Percentiles rank a stretch among this genome's conserved stretches.
Evolutionary conservation across 2,797 vertebrate species (phyloP).

Genomic region (Melanotaenia parkinsoni): DNA sequence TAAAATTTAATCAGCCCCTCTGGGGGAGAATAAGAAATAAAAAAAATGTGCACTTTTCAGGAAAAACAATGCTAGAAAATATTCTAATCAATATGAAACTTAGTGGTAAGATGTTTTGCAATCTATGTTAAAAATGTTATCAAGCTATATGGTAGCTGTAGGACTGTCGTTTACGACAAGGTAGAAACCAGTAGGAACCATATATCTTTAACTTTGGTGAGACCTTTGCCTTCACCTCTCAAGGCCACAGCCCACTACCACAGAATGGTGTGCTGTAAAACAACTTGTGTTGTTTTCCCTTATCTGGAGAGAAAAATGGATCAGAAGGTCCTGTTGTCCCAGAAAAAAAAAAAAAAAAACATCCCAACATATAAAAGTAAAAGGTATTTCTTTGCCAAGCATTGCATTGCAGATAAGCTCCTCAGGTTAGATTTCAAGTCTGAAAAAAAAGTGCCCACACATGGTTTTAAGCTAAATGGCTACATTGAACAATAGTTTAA

Average conservation of each 20-base stretch:
- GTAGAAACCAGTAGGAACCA: no score
- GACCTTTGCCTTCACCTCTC: no score
- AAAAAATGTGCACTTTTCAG: background rate
- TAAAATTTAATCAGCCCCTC: conserved; percentile 51
- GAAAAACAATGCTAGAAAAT: no score
- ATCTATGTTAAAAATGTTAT: background rate
- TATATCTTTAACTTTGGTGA: no score
- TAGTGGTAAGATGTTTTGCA: background rate
- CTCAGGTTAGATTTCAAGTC: background rate
- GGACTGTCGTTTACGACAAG: background rate
- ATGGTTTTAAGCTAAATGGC: background rate
- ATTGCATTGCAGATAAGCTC: background rate
- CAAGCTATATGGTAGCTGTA: conserved; percentile 3
- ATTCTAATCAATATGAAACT: background rate
- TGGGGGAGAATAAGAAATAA: conserved; percentile 39
- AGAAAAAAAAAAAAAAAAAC: background rate
- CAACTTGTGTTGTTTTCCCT: background rate
- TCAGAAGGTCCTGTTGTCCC: background rate
- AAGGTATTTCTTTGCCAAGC: background rate
- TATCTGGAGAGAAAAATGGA: background rate
- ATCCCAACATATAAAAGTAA: background rate
- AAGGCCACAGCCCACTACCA: no score
- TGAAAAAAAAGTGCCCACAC: background rate
- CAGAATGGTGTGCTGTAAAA: background rate
- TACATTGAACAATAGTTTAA: background rate